These are phyloP conservation scores for Rhagonycha lutea DNA, from an alignment of 2,888 invertebrate genomes.

Conservation along the genomic window DNA sequence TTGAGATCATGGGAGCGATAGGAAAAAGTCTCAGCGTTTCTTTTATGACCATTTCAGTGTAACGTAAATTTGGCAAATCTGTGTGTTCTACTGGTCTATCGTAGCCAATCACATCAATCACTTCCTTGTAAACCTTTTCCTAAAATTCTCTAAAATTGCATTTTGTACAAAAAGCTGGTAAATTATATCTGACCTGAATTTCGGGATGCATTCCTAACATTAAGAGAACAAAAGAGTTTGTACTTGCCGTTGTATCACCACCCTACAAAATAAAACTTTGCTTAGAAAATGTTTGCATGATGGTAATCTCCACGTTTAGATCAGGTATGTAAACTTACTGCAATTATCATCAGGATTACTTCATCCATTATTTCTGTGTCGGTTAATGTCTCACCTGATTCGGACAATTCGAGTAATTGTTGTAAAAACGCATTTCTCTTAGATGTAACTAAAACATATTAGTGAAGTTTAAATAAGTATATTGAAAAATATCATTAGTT, in stretches of 20 bases:
- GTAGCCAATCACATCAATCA: constrained; percentile 15
- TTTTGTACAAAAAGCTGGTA: background rate
- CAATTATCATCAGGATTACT: constrained; percentile 59
- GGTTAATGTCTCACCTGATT: constrained; percentile 50
- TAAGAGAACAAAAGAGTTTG: constrained; percentile 38
- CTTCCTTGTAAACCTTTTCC: constrained; percentile 27
- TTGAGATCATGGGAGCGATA: constrained; percentile 3
- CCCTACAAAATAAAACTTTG: background rate
- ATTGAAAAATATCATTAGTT: too few species aligned
- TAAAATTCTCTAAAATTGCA: background rate
- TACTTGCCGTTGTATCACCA: constrained; percentile 19
- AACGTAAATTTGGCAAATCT: constrained; percentile 19
- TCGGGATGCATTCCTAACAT: constrained; percentile 41
- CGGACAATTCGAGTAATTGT: constrained; percentile 57
- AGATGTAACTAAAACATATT: too few species aligned
- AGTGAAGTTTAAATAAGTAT: too few species aligned
- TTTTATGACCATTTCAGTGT: constrained; percentile 28
- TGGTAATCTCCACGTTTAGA: too few species aligned
- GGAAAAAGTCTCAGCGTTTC: constrained; percentile 28
- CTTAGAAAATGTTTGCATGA: background rate
- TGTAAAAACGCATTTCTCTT: constrained; percentile 55
- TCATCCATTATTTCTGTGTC: constrained; percentile 56
- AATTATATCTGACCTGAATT: constrained; percentile 35
- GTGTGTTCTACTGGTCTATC: background rate
- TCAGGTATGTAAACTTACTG: constrained; percentile 55